Evolutionary conservation across 2,797 vertebrate species (phyloP), one percentile per base, ranked within the genome.

Genomic region (Bradypodion ventrale): DNA sequence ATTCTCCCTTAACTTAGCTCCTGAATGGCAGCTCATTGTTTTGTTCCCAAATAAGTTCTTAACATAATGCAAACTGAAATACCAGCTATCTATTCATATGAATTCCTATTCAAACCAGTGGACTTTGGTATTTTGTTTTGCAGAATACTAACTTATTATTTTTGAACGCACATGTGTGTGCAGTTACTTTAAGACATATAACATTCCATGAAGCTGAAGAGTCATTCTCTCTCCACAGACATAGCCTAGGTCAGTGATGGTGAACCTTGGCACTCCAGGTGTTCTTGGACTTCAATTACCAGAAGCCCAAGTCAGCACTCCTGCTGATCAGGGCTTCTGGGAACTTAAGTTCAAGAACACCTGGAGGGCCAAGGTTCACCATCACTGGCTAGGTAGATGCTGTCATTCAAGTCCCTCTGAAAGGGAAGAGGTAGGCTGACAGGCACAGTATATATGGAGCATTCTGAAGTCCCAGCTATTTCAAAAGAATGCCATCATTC

Each of bases 381-480:
- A n/a, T n/a, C n/a, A n/a, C n/a, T n/a, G n/a, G n/a, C n/a, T n/a
- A n/a, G 32, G 19, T 37, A 15, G 5, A 5, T 78, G 29, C 68
- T 46, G 32, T 7, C 5, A 29, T 49, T 6, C 25, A 25, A 70
- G 25, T 46, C 8, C 29, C 29, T 56, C 1, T 13, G 46, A 19
- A 40, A 12, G 12, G 68, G 27, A 83, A 83, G 52, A 78, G 9
- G n/a, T 25, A 62, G 40, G 37, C 13, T 46, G 90, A 84, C 86
- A 60, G 52, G 37, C 60, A 65, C 13, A 75, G 74, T 72, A 56
- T 69, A 85, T 87, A 89, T 73, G 90, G 9, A 88, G 16, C 85
- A 87, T 49, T 69, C 78, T n/a, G 72, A 83, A 90, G 69, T 88
- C 84, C 78, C 60, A 91, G 68, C 86, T 80, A 79, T 78, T 91